These are phyloP conservation scores for Aphidius colemani DNA, from an alignment of 2,888 invertebrate genomes.

Conservation along the genomic window DNA sequence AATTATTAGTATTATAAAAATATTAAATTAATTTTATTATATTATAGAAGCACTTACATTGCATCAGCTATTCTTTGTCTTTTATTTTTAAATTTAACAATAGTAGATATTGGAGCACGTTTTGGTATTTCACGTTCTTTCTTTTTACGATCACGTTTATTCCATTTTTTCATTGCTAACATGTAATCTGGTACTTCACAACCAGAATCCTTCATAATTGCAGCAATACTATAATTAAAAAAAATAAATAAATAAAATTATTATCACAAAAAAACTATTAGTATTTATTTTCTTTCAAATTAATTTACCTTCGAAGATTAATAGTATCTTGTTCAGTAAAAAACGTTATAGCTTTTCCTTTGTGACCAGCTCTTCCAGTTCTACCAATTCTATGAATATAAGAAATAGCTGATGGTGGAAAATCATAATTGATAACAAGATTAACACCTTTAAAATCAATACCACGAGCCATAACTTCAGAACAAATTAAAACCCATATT, in stretches of 20 bases:
- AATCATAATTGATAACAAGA: slow-evolving; percentile 96
- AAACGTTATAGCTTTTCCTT: slow-evolving; percentile 89
- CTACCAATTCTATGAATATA: slow-evolving; percentile 91
- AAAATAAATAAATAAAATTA: slow-evolving; percentile 14
- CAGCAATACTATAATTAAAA: slow-evolving; percentile 74
- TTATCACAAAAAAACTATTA: slow-evolving; percentile 1
- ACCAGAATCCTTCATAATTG: slow-evolving; percentile 88
- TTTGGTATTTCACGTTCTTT: slow-evolving; percentile 67
- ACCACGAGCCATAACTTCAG: slow-evolving; percentile 95
- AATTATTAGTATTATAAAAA: slow-evolving; percentile 1
- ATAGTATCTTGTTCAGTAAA: slow-evolving; percentile 89
- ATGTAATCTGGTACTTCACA: slow-evolving; percentile 92
- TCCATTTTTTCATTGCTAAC: slow-evolving; percentile 74
- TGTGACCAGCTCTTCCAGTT: slow-evolving; percentile 90
- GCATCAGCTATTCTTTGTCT: not conserved
- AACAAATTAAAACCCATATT: slow-evolving; percentile 95
- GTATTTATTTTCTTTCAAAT: not conserved
- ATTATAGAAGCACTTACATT: not conserved
- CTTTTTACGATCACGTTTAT: slow-evolving; percentile 68
- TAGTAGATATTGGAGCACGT: slow-evolving; percentile 72
- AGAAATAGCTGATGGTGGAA: slow-evolving; percentile 86
- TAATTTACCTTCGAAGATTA: slow-evolving; percentile 77
- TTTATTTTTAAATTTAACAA: slow-evolving; percentile 57
- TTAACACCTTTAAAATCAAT: slow-evolving; percentile 97
- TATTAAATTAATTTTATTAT: not conserved